phyloP scores from a whole-genome alignment of 2,888 invertebrate genomes.

The Andrena minutula region DNA sequence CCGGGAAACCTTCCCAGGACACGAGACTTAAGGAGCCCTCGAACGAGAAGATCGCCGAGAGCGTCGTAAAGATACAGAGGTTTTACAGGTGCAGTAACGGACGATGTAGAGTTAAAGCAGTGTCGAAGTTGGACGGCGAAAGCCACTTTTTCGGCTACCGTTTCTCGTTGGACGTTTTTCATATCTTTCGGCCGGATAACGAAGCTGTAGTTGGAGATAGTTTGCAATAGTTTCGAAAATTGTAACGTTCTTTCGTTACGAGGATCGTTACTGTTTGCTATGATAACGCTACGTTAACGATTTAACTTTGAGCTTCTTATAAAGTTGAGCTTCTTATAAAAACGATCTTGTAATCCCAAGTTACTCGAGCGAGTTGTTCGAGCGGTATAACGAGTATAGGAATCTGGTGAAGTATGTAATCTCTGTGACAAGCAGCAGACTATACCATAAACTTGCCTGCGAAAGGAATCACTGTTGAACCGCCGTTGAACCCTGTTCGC shows the following conservation, averaged over 20 bases:
- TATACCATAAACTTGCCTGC: not conserved
- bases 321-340: no score
- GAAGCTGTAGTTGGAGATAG: not conserved
- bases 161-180: not conserved
- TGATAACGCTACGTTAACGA: no score
- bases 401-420: no score
- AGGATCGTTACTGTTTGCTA: no score
- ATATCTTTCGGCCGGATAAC: not conserved
- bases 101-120: slow-evolving; percentile 19
- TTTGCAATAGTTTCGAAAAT: not conserved
- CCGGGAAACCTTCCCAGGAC: not conserved
- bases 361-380: no score
- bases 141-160: not conserved
- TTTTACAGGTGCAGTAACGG: slow-evolving; percentile 75
- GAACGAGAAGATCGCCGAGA: slow-evolving; percentile 45
- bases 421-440: no score
- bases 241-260: not conserved
- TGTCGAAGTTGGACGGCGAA: slow-evolving; percentile 9
- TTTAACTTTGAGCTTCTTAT: no score
- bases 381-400: no score
- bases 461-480: slow-evolving; percentile 25
- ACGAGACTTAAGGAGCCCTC: not conserved
- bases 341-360: no score
- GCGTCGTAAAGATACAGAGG: slow-evolving; percentile 77
- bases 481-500: slow-evolving; percentile 20